Conservation (phyloP, 2,113 vertebrate genomes). For the Etia nguti region DNA sequence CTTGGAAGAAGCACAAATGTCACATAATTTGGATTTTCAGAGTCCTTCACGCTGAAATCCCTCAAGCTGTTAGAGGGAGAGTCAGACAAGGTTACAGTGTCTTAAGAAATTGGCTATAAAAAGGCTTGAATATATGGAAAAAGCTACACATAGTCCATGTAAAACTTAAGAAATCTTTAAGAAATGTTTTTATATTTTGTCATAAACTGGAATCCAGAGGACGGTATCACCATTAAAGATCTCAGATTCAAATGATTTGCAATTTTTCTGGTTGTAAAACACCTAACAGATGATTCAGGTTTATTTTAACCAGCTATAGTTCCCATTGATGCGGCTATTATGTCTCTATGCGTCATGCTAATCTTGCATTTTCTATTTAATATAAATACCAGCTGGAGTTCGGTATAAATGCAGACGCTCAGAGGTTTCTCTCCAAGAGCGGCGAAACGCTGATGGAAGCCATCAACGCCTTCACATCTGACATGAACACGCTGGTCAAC, state of each 20-base stretch:
- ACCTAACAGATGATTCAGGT: background rate
- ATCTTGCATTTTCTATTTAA: background rate
- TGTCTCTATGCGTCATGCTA: background rate
- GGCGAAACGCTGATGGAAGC: constrained; percentile 79
- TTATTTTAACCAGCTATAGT: background rate
- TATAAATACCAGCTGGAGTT: constrained; percentile 80
- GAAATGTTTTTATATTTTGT: background rate
- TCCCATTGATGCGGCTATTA: background rate
- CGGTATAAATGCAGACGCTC: constrained; percentile 83
- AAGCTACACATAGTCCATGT: background rate
- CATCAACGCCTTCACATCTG: constrained; percentile 82
- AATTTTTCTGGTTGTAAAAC: background rate
- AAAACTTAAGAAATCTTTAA: background rate
- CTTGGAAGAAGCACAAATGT: background rate
- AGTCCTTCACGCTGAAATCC: background rate
- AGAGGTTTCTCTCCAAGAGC: constrained; percentile 84
- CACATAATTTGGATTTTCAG: background rate
- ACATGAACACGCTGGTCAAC: constrained; percentile 87
- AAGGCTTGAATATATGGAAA: background rate
- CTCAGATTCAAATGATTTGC: background rate
- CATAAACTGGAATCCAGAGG: background rate
- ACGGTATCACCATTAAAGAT: background rate
- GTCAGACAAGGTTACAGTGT: background rate
- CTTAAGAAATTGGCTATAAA: background rate
- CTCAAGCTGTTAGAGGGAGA: background rate